Evolutionary conservation across 2,797 vertebrate genomes (phyloP).

Genomic region (Decapterus maruadsi): DNA sequence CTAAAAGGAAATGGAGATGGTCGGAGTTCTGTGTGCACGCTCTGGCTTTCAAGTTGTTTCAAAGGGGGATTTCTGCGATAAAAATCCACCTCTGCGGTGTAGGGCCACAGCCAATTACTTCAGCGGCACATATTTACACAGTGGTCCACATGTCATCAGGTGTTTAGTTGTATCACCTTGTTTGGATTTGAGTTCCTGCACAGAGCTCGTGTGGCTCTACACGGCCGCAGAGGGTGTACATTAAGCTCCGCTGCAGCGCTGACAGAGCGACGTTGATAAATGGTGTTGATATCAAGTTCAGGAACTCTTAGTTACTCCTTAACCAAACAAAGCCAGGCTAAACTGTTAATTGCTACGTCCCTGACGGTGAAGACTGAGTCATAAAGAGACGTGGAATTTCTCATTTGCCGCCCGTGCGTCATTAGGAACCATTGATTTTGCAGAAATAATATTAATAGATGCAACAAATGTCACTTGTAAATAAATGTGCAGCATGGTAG

Average conservation of each 20-base stretch:
- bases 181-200: conserved; percentile 72
- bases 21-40: conserved; percentile 34
- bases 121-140: conserved; percentile 42
- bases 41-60: conserved; percentile 46
- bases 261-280: conserved; percentile 71
- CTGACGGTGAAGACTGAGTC: conserved; percentile 8
- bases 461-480: neutral
- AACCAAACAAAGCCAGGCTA: conserved; percentile 58
- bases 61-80: conserved; percentile 33
- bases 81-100: neutral
- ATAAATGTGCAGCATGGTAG: neutral
- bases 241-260: conserved; percentile 41
- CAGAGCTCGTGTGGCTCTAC: conserved; percentile 23
- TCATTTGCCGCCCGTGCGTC: no score
- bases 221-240: conserved; percentile 55
- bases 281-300: conserved; percentile 65
- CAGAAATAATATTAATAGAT: neutral
- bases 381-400: neutral
- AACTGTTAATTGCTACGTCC: conserved; percentile 37
- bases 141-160: conserved; percentile 52
- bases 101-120: conserved; percentile 15
- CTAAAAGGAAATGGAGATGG: conserved; percentile 58
- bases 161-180: conserved; percentile 56
- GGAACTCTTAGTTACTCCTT: conserved; percentile 61
- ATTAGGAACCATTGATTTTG: no score